phyloP scores from a whole-genome alignment of 1,140 invertebrate species.

The Camponotus floridanus region DNA sequence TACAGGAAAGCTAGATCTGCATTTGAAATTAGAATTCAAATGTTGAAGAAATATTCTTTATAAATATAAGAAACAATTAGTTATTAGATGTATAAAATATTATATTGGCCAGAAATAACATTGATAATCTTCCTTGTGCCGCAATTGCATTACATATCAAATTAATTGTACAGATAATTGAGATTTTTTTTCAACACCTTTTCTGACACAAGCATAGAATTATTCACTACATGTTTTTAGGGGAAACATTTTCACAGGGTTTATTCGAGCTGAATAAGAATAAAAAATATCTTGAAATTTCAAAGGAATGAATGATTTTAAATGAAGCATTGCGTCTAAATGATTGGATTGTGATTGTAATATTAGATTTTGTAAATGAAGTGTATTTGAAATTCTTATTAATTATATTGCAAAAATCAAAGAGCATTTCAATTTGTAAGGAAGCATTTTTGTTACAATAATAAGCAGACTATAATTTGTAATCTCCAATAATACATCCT shows the following conservation, averaged over 20 bases:
- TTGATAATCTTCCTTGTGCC: constrained; percentile 49
- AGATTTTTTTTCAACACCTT: neutral
- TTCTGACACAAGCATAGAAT: constrained; percentile 16
- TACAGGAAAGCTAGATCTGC: constrained; percentile 20
- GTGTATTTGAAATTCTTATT: neutral
- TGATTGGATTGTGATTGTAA: constrained; percentile 30
- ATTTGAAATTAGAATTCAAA: neutral
- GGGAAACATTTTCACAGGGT: constrained; percentile 8
- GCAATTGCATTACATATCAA: constrained; percentile 58
- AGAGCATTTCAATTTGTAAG: constrained; percentile 34
- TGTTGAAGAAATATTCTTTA: constrained; percentile 5
- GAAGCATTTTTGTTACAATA: constrained; percentile 41
- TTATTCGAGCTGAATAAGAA: constrained; percentile 2
- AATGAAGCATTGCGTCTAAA: neutral
- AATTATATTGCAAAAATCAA: constrained; percentile 25
- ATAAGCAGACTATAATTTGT: neutral
- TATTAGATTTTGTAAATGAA: constrained; percentile 26
- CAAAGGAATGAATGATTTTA: constrained; percentile 15
- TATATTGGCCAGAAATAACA: constrained; percentile 44
- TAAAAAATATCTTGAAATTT: neutral
- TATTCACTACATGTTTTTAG: constrained; percentile 17
- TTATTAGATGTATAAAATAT: neutral
- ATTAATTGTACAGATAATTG: constrained; percentile 27
- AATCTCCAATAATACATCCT: constrained; percentile 31
- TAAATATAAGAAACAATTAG: constrained; percentile 15